phyloP scores from a whole-genome alignment of 2,113 vertebrate species.

The Camelus dromedarius region DNA sequence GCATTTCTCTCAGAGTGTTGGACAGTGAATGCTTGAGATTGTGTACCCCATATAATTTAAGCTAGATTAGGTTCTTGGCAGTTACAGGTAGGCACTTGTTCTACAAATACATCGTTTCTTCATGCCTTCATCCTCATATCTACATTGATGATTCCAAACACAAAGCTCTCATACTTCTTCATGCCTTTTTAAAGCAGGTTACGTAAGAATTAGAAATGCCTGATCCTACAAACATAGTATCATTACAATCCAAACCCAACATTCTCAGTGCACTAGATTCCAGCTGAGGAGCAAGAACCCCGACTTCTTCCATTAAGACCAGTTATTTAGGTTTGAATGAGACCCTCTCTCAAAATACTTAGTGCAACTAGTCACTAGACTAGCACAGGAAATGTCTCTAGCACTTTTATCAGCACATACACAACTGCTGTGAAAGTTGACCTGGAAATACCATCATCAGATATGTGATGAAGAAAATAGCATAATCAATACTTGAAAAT shows the following conservation, averaged over 20 bases:
- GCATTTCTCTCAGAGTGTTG: neutral
- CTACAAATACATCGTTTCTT: neutral
- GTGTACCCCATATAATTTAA: neutral
- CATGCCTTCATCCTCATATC: neutral
- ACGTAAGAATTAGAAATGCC: neutral
- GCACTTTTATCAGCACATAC: neutral
- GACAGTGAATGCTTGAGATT: neutral
- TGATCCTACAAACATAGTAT: neutral
- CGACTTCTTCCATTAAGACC: neutral
- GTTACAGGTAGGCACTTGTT: neutral
- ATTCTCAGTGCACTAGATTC: neutral
- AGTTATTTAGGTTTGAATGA: neutral
- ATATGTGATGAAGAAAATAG: neutral
- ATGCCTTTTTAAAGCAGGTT: neutral
- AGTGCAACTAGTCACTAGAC: neutral
- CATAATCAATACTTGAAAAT: neutral
- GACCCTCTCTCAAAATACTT: neutral
- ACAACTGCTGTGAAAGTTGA: neutral
- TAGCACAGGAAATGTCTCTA: neutral
- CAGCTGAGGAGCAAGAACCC: neutral
- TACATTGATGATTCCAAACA: neutral
- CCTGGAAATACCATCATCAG: neutral
- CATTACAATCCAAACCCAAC: neutral
- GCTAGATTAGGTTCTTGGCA: neutral
- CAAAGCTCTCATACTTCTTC: neutral